A percentile compares a stretch with the other conserved stretches of the same genome.
These are phyloP conservation scores for Psophia crepitans DNA, from an alignment of 2,113 vertebrate genomes.

Conservation along the genomic window DNA sequence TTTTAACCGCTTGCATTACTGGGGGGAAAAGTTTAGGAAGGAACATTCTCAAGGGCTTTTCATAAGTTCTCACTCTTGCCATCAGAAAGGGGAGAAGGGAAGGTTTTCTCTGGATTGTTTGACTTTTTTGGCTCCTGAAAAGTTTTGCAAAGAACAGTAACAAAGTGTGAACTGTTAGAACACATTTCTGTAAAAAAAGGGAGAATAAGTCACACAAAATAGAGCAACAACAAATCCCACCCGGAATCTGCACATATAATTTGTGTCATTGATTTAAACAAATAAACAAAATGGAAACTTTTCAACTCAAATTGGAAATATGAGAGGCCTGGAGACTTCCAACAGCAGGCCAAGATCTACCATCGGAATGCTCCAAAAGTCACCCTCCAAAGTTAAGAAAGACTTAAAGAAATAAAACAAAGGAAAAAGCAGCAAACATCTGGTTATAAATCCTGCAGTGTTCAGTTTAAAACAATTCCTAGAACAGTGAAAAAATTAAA, in stretches of 20 bases:
- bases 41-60: slow-evolving; percentile 78
- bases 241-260: background rate
- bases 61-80: slow-evolving; percentile 77
- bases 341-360: slow-evolving; percentile 67
- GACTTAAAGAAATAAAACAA: slow-evolving; percentile 63
- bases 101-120: slow-evolving; percentile 81
- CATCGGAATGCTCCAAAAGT: slow-evolving; percentile 66
- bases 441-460: slow-evolving; percentile 67
- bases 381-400: slow-evolving; percentile 60
- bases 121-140: slow-evolving; percentile 83
- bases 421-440: slow-evolving; percentile 58
- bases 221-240: slow-evolving; percentile 61
- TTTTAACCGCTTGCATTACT: slow-evolving; percentile 76
- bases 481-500: slow-evolving; percentile 68
- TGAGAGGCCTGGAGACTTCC: slow-evolving; percentile 57
- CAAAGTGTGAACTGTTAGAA: slow-evolving; percentile 80
- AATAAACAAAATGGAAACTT: slow-evolving; percentile 69
- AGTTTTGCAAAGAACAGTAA: slow-evolving; percentile 86
- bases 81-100: slow-evolving; percentile 82
- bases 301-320: slow-evolving; percentile 69
- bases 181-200: slow-evolving; percentile 62
- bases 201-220: slow-evolving; percentile 55
- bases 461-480: slow-evolving; percentile 66
- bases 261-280: slow-evolving; percentile 26
- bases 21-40: slow-evolving; percentile 81